Evolutionary conservation across 2,888 invertebrate species (phyloP), one percentile per base, ranked within the genome.

Genomic region (Epsilonema sp.): DNA sequence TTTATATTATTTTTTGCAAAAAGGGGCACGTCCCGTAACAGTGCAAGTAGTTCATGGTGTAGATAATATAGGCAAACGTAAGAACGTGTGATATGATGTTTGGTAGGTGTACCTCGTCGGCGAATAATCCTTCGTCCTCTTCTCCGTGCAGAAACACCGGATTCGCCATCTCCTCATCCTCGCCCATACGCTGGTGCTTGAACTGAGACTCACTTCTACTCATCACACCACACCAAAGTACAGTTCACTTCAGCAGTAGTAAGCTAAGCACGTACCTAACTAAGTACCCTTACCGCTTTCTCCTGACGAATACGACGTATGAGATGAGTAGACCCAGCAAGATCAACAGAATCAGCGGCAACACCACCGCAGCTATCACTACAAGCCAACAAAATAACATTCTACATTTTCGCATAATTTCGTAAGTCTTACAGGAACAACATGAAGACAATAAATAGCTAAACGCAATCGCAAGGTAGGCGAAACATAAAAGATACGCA

Each of bases 111-210:
- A n/a, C n/a, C 16, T n/a, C 38, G n/a, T 36, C 36, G 31, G 31
- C 31, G 8, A 31, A 31, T 31, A 16, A n/a, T 19, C 24, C 43
- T n/a, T 16, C 40, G 13, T 48, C 48, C 3, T 40, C 44, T 13
- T 40, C 44, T 3, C 44, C 48, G 19, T 37, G 26, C 26, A 31
- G 20, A 25, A 48, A 48, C 13, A 43, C 44, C 3, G 48, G 48
- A 41, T 48, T 48, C 26, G 22, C 37, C 2, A 48, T 44, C 25
- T 44, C 44, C 5, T 44, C 48, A 3, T 2, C 16, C 16, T 47
- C 44, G 24, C 3, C 16, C 47, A 47, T 47, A 2, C 47, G 37
- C 4, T 2, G 4, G 25, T 47, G 47, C 40, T 44, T 43, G 40
- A 47, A 47, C 24, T 47, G 47, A 26, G 11, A 16, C 3, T 21